Evolutionary conservation across 2,797 vertebrate species (phyloP).

Genomic region (Tapera naevia): DNA sequence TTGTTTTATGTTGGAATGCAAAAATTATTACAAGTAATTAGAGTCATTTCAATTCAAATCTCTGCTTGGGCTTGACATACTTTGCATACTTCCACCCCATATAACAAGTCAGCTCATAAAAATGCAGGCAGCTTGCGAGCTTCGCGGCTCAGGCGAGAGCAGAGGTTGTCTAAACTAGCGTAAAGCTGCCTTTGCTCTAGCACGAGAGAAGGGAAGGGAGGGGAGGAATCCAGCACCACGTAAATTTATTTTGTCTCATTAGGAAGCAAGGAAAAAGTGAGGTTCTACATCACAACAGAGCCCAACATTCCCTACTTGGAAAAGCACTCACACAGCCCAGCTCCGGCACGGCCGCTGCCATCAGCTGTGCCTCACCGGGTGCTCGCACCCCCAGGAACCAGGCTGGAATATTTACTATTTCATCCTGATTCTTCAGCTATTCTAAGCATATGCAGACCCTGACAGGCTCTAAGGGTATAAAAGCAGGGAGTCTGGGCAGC

Average conservation of each 20-base stretch:
- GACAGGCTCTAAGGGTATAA: background rate
- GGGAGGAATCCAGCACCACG: background rate
- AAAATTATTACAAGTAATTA: slow-evolving; percentile 79
- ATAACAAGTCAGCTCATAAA: slow-evolving; percentile 73
- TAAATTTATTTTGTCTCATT: slow-evolving; percentile 21
- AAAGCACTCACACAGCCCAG: accelerated
- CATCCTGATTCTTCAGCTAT: background rate
- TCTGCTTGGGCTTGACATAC: slow-evolving; percentile 73
- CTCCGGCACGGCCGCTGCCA: accelerated
- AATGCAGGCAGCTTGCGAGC: slow-evolving; percentile 63
- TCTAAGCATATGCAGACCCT: accelerated
- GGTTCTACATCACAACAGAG: background rate
- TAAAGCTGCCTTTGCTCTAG: slow-evolving; percentile 42
- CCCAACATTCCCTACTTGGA: accelerated
- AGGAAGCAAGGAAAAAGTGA: background rate
- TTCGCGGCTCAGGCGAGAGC: background rate
- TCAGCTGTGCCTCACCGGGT: background rate
- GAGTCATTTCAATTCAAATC: slow-evolving; percentile 72
- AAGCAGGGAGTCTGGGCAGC: background rate
- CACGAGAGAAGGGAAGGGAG: background rate
- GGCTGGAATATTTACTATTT: background rate
- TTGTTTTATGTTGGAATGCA: slow-evolving; percentile 75
- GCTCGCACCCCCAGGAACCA: background rate
- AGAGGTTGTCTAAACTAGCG: slow-evolving; percentile 8
- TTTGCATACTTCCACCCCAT: slow-evolving; percentile 46